Conservation (phyloP, 2,113 vertebrate genomes). For the Zosterops lateralis region DNA sequence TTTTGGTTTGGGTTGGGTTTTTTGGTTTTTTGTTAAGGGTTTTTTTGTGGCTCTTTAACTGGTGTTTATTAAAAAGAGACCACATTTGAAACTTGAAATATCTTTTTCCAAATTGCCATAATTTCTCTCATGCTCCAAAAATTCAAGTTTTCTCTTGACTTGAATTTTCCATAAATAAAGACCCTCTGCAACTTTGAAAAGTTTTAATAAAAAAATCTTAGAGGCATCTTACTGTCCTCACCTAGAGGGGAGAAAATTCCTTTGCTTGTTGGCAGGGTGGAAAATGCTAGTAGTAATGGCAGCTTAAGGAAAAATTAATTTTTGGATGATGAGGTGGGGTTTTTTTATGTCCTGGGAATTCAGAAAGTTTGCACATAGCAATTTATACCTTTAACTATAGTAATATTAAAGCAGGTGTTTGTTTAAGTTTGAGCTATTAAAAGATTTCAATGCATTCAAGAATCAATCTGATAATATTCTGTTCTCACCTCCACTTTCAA, state of each 20-base stretch:
- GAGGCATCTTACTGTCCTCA: background rate
- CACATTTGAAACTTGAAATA: background rate
- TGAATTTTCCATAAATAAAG: background rate
- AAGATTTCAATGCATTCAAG: background rate
- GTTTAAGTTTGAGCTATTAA: background rate
- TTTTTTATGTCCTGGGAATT: background rate
- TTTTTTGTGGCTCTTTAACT: background rate
- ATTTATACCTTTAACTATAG: background rate
- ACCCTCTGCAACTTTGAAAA: background rate
- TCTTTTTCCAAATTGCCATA: background rate
- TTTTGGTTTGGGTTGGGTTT: background rate
- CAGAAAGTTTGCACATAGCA: background rate
- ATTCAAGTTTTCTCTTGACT: background rate
- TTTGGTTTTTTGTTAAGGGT: background rate
- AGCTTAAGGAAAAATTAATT: background rate
- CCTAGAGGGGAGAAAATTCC: background rate
- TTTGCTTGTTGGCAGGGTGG: background rate
- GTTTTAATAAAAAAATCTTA: background rate
- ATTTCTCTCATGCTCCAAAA: background rate
- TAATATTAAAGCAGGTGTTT: background rate
- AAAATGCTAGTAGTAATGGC: background rate
- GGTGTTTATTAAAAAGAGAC: background rate
- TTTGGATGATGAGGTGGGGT: rapidly evolving
- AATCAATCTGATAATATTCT: background rate
- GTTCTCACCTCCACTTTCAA: background rate